These are phyloP conservation scores for Margaritifera margaritifera DNA, from an alignment of 2,888 invertebrate species.

Conservation along the genomic window DNA sequence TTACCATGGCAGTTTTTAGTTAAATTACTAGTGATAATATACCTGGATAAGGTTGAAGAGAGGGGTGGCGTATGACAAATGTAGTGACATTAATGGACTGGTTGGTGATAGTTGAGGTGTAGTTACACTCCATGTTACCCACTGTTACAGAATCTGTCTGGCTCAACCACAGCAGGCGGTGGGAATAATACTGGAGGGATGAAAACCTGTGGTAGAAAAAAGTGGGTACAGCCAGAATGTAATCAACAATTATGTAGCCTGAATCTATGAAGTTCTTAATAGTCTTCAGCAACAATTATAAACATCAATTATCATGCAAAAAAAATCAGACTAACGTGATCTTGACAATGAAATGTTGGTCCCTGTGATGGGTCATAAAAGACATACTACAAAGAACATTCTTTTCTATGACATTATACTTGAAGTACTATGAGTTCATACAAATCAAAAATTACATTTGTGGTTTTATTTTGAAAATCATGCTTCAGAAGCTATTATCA, in stretches of 20 bases:
- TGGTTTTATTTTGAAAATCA: no score
- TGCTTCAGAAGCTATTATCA: no score
- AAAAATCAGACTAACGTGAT: no score
- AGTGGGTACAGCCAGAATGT: neutral
- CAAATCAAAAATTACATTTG: no score
- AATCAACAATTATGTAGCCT: neutral
- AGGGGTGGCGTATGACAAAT: constrained; percentile 83
- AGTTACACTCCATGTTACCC: constrained; percentile 83
- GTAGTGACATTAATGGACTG: constrained; percentile 74
- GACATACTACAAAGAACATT: no score
- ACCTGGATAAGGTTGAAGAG: constrained; percentile 76
- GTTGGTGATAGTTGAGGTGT: constrained; percentile 79
- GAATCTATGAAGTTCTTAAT: no score
- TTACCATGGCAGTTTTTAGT: neutral
- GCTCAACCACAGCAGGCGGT: constrained; percentile 88
- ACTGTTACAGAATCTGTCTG: constrained; percentile 83
- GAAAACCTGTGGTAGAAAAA: constrained; percentile 42
- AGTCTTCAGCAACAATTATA: no score
- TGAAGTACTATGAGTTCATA: no score
- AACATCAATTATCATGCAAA: no score
- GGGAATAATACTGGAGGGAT: constrained; percentile 82
- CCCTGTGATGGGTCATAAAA: no score
- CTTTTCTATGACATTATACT: no score
- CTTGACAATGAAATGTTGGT: no score
- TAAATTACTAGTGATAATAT: constrained; percentile 25